Evolutionary conservation across 2,888 invertebrate genomes (phyloP).

Genomic region (Mayetiola destructor): DNA sequence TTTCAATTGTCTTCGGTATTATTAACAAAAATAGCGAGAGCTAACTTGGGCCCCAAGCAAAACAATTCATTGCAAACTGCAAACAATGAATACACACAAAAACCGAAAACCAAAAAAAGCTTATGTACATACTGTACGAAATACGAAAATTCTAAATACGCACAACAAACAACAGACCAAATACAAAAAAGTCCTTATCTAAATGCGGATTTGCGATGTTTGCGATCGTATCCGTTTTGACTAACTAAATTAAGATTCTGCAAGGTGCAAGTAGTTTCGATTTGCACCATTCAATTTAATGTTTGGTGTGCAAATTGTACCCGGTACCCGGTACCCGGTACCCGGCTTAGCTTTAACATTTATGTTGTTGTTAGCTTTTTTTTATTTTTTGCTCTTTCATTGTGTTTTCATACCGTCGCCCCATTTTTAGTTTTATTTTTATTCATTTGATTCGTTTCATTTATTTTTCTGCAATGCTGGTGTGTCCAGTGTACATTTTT

Average conservation of each 20-base stretch:
- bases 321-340: too few species aligned
- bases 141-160: neutral
- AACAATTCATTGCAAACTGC: neutral
- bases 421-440: neutral
- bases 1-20: constrained; percentile 15
- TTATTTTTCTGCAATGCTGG: neutral
- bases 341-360: neutral
- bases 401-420: neutral
- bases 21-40: neutral
- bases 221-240: neutral
- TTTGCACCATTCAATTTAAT: neutral
- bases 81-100: neutral
- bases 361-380: neutral
- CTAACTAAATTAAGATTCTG: neutral
- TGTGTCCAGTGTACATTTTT: too few species aligned
- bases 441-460: neutral
- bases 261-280: constrained; percentile 3
- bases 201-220: too few species aligned
- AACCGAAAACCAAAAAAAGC: neutral
- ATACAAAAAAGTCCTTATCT: neutral
- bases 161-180: neutral
- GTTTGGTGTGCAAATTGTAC: too few species aligned
- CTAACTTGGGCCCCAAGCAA: too few species aligned
- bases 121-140: neutral
- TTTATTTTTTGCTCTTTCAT: neutral